Base-by-base conservation (phyloP, 2,888 invertebrate species). In the Chymomyza amoena region DNA sequence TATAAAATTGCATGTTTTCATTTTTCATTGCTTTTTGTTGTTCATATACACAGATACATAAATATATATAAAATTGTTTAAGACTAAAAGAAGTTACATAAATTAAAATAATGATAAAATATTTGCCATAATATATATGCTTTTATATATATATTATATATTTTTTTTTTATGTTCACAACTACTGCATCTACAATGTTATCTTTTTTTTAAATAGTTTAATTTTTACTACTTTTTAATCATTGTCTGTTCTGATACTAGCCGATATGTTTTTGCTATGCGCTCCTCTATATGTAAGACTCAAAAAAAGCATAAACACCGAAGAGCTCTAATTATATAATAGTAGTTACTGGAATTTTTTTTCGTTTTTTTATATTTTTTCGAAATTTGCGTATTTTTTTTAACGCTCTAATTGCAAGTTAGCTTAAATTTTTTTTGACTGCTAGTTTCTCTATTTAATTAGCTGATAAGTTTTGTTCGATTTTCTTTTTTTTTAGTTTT, bases 1-100 rank as follows among this genome's bases (percentile, higher is more conserved):
- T 84, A 85, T 87, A 85, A 85, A 85, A 85, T 87, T 87, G 83
- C 78, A 87, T 73, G 83, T 73, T 45, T 79, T 77, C 69, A 52
- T 72, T 73, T 45, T 69, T 70, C 77, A 74, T 77, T 77, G 74
- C 74, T 72, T 77, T 67, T 65, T 75, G 68, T 70, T 71, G 68
- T 73, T 79, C 83, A 86, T 84, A 81, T 77, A 85, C 80, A 84
- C 76, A 84, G 76, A 84, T 77, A 87, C 78, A 81, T 71, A 76
- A 70, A 73, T 59, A 64, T 61, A 61, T 72, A 66, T 67, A 67
- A 67, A 67, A 67, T 67, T 50, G 67, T 62, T 67, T 62, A 67
- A 62, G 56, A 80, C 81, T 73, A 81, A 77, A 76, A 77, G 78
- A 77, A 85, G 81, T 85, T 87, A 84, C 78, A 87, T 82, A 84